phyloP scores from a whole-genome alignment of 2,888 invertebrate genomes.

The Ectemnius cavifrons region DNA sequence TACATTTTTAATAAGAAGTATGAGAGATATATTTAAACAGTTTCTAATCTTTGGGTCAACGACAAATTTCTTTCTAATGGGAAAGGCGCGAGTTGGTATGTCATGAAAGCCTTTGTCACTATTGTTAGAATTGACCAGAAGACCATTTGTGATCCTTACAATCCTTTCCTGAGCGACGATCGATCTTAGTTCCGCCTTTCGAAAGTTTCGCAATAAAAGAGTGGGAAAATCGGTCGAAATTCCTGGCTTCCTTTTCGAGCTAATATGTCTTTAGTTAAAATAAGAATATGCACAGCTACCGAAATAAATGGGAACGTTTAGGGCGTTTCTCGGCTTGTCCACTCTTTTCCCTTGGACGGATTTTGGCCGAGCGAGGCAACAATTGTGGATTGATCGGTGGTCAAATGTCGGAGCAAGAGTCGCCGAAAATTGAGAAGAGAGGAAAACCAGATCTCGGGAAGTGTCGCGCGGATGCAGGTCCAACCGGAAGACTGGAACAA shows the following conservation, averaged over 20 bases:
- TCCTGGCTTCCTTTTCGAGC: constrained; percentile 26
- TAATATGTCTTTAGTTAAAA: constrained; percentile 37
- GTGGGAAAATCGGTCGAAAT: constrained; percentile 6
- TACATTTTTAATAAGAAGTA: too few species aligned
- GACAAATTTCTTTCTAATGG: background rate
- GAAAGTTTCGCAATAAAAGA: constrained; percentile 38
- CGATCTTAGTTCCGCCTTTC: constrained; percentile 63
- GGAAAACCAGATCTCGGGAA: constrained; percentile 50
- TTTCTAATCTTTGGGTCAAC: too few species aligned
- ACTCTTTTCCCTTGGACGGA: constrained; percentile 32
- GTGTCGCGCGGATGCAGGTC: constrained; percentile 36
- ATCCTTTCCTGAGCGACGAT: constrained; percentile 51
- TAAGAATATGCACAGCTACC: background rate
- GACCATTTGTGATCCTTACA: constrained; percentile 37
- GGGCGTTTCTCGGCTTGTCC: constrained; percentile 27
- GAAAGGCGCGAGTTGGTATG: constrained; percentile 5
- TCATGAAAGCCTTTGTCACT: background rate
- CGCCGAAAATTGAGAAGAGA: constrained; percentile 33
- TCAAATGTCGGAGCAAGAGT: constrained; percentile 11
- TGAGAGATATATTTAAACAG: too few species aligned
- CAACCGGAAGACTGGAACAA: constrained; percentile 66
- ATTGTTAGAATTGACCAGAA: constrained; percentile 17
- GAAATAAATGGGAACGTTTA: constrained; percentile 9
- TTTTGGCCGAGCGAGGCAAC: constrained; percentile 15
- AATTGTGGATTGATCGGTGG: constrained; percentile 46